phyloP scores from a whole-genome alignment of 2,113 vertebrate species.

The Nymphicus hollandicus region DNA sequence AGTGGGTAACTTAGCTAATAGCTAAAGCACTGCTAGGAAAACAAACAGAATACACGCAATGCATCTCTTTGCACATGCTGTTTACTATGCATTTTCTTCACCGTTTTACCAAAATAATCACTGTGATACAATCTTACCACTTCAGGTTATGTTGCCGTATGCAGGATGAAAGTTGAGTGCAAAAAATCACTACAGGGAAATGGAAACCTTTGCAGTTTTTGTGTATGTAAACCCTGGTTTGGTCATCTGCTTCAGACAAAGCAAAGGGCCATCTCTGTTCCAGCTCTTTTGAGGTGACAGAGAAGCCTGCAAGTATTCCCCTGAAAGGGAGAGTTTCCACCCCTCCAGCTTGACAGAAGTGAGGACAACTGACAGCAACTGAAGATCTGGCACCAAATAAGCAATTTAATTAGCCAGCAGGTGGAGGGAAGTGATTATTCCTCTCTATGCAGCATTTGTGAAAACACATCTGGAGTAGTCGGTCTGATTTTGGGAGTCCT shows the following conservation, averaged over 20 bases:
- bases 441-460: background rate
- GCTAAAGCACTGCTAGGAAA: background rate
- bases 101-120: background rate
- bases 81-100: background rate
- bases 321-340: background rate
- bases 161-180: rapidly evolving
- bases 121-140: background rate
- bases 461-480: background rate
- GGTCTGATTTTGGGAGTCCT: background rate
- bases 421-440: constrained; percentile 15
- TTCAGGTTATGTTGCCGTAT: background rate
- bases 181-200: background rate
- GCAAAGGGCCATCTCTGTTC: background rate
- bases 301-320: background rate
- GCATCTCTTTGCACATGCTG: background rate
- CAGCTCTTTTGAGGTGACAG: background rate
- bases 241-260: background rate
- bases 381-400: constrained; percentile 18
- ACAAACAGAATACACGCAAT: background rate
- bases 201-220: background rate
- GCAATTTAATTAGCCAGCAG: background rate
- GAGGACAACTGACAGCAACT: background rate
- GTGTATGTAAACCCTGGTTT: background rate
- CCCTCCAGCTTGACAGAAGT: background rate
- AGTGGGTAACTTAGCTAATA: background rate